Conservation (phyloP, 2,888 invertebrate genomes). For the Branchipolynoe longqiensis region DNA sequence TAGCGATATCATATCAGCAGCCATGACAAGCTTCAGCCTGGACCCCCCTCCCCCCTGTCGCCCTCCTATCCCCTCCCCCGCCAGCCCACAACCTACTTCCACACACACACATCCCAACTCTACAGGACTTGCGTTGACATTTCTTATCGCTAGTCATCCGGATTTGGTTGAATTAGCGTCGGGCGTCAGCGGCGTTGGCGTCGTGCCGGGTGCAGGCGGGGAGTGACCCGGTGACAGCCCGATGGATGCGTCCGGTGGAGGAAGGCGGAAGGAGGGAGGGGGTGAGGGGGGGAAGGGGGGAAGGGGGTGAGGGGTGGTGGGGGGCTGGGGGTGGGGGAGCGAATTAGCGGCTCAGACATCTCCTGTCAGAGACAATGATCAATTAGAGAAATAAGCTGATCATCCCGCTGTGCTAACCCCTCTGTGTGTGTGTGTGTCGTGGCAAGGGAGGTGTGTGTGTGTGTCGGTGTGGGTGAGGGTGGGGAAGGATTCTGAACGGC, state of each 20-base stretch:
- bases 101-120: no score
- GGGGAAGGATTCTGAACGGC: neutral
- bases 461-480: neutral
- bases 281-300: conserved; percentile 2
- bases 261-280: neutral
- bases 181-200: neutral
- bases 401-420: conserved; percentile 14
- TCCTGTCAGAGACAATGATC: conserved; percentile 51
- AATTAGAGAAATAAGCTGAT: conserved; percentile 44
- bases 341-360: neutral
- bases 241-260: neutral
- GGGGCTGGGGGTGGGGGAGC: neutral
- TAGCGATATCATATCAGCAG: conserved; percentile 17
- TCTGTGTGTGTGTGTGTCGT: conserved; percentile 4
- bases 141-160: conserved; percentile 50
- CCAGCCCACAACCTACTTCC: no score
- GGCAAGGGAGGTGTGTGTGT: neutral
- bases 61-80: conserved; percentile 6
- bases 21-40: conserved; percentile 12
- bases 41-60: conserved; percentile 1
- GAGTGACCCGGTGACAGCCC: neutral
- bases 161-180: conserved; percentile 50
- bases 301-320: neutral
- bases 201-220: neutral
- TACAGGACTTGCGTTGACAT: conserved; percentile 24